These are phyloP conservation scores for Rousettus madagascariensis DNA, from an alignment of 2,797 vertebrate genomes.

Conservation along the genomic window DNA sequence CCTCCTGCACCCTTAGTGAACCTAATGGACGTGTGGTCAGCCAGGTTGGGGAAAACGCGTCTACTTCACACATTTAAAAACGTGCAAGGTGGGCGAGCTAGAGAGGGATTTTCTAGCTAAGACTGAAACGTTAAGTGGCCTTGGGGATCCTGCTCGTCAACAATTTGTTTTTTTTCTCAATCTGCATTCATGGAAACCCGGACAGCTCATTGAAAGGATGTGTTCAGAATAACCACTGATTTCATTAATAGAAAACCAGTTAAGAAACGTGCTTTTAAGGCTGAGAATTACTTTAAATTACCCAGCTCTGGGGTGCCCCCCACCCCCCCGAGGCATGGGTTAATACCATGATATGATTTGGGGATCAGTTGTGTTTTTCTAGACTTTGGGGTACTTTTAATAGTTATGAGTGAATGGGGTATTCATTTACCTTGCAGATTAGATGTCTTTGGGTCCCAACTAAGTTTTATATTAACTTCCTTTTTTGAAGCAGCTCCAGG, in stretches of 20 bases:
- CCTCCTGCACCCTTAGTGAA: not conserved
- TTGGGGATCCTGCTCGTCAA: not conserved
- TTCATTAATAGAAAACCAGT: not conserved
- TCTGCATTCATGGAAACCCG: not conserved
- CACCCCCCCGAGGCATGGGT: not conserved
- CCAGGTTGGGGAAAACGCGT: not conserved
- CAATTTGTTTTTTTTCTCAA: not conserved
- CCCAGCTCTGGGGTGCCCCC: not conserved
- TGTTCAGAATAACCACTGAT: not conserved
- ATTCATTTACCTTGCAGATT: not conserved
- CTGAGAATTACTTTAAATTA: not conserved
- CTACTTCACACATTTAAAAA: not conserved
- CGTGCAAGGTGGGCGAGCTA: not conserved
- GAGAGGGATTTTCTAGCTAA: not conserved
- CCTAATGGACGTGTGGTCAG: not conserved
- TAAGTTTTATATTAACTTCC: not conserved
- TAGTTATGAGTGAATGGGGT: not conserved
- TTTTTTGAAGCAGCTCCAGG: fast-evolving
- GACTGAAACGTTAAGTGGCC: not conserved
- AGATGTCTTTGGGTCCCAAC: not conserved
- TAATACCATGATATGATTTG: not conserved
- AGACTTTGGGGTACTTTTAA: not conserved
- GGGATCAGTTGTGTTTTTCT: not conserved
- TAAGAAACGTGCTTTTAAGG: not conserved
- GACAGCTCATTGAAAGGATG: not conserved